A percentile compares a stretch with the other conserved stretches of the same genome.
These are phyloP conservation scores for Alosa alosa DNA, from an alignment of 2,113 vertebrate species.

Conservation along the genomic window DNA sequence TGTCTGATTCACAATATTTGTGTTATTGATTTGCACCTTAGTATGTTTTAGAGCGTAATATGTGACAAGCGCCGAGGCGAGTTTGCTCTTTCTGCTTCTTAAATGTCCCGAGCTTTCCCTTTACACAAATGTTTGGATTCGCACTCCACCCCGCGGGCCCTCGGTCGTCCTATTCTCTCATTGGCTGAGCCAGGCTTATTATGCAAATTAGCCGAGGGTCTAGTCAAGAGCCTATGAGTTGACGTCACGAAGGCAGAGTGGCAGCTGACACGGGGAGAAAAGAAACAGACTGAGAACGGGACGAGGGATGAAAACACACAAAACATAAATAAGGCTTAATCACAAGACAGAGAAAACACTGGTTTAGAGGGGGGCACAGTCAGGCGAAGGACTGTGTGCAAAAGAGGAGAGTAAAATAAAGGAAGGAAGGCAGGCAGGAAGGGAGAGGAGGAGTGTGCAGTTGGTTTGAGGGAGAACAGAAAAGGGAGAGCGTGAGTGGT, in stretches of 20 bases:
- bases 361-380: neutral
- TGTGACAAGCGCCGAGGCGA: neutral
- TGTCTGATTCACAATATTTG: neutral
- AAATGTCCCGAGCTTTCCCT: slow-evolving; percentile 50
- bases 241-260: slow-evolving; percentile 65
- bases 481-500: slow-evolving; percentile 36
- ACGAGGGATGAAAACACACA: slow-evolving; percentile 52
- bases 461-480: slow-evolving; percentile 39
- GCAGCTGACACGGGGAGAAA: slow-evolving; percentile 50
- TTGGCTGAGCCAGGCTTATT: slow-evolving; percentile 57
- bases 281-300: slow-evolving; percentile 43
- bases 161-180: slow-evolving; percentile 48
- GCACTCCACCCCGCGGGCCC: slow-evolving; percentile 60
- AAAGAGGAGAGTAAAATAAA: slow-evolving; percentile 15
- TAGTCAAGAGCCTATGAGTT: slow-evolving; percentile 50
- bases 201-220: slow-evolving; percentile 63
- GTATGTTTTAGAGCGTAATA: neutral
- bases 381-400: slow-evolving; percentile 22
- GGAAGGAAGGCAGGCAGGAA: neutral
- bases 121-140: slow-evolving; percentile 66
- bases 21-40: neutral
- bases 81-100: slow-evolving; percentile 29
- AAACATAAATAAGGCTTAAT: slow-evolving; percentile 51
- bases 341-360: slow-evolving; percentile 45
- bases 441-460: slow-evolving; percentile 34